A percentile compares a stretch with the other conserved stretches of the same genome.
These are phyloP conservation scores for Macrophya alboannulata DNA, from an alignment of 2,888 invertebrate genomes.

Conservation along the genomic window DNA sequence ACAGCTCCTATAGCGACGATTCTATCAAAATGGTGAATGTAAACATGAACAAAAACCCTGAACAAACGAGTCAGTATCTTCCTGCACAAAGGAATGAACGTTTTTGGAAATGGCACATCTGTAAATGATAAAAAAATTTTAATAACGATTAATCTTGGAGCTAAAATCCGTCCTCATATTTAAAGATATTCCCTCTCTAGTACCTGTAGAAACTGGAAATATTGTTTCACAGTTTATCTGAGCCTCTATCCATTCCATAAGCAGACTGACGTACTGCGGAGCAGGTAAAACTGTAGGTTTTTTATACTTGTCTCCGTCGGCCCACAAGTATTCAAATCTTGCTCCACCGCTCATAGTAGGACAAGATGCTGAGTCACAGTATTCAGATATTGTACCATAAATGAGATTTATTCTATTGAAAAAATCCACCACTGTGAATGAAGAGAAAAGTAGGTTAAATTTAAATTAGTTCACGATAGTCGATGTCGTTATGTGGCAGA, in stretches of 20 bases:
- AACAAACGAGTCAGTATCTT: slow-evolving; percentile 94
- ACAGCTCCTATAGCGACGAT: slow-evolving; percentile 93
- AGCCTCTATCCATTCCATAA: slow-evolving; percentile 96
- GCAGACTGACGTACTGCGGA: slow-evolving; percentile 89
- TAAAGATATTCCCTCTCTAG: slow-evolving; percentile 16
- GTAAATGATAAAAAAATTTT: slow-evolving; percentile 66
- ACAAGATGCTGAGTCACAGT: slow-evolving; percentile 91
- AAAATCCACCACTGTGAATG: slow-evolving; percentile 92
- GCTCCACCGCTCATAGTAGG: slow-evolving; percentile 96
- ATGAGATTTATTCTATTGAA: slow-evolving; percentile 96
- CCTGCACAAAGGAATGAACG: slow-evolving; percentile 89
- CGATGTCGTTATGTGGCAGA: slow-evolving; percentile 17
- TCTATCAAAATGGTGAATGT: slow-evolving; percentile 96
- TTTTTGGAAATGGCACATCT: slow-evolving; percentile 94
- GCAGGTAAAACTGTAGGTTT: slow-evolving; percentile 92
- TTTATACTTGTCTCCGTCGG: slow-evolving; percentile 90
- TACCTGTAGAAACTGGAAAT: slow-evolving; percentile 91
- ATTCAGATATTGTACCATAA: slow-evolving; percentile 94
- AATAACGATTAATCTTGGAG: neutral
- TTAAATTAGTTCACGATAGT: slow-evolving; percentile 22
- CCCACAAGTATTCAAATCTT: slow-evolving; percentile 95
- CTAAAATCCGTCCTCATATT: neutral
- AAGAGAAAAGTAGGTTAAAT: slow-evolving; percentile 54
- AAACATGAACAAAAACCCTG: slow-evolving; percentile 96
- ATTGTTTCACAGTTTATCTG: slow-evolving; percentile 94